Evolutionary conservation across 2,888 invertebrate genomes (phyloP).

Genomic region (Stramonita haemastoma): DNA sequence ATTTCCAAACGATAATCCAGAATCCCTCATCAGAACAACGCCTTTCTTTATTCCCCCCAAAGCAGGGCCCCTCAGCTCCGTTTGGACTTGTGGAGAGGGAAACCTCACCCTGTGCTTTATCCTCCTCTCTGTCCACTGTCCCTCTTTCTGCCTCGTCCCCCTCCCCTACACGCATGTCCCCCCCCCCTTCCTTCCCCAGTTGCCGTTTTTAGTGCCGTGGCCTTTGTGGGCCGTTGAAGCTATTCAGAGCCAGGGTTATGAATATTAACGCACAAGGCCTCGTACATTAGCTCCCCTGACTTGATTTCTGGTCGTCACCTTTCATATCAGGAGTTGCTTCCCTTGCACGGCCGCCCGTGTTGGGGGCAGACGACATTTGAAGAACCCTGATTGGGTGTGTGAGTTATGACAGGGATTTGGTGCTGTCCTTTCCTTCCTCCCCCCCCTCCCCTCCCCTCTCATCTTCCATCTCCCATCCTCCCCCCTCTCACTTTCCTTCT

Average conservation of each 20-base stretch:
- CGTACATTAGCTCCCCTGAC: constrained; percentile 23
- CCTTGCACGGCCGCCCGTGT: background rate
- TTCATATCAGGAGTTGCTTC: constrained; percentile 27
- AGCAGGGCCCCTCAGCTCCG: background rate
- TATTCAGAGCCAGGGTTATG: constrained; percentile 9
- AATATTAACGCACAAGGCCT: constrained; percentile 23
- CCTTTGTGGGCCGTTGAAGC: background rate
- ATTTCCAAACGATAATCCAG: too few species aligned
- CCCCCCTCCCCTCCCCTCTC: background rate
- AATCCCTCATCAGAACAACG: too few species aligned
- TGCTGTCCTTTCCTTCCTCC: background rate
- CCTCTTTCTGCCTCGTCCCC: background rate
- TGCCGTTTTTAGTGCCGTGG: constrained; percentile 20
- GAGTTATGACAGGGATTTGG: background rate
- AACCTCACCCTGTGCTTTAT: background rate
- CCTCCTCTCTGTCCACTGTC: background rate
- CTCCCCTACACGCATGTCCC: background rate
- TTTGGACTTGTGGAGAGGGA: too few species aligned
- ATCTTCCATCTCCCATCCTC: background rate
- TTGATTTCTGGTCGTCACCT: constrained; percentile 30
- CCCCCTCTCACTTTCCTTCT: background rate
- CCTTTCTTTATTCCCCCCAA: background rate
- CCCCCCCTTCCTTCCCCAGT: background rate
- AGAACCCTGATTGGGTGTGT: constrained; percentile 30
- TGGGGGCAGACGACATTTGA: constrained; percentile 10